A percentile compares a stretch with the other conserved stretches of the same genome.
Conservation (phyloP, 2,113 vertebrate genomes). For the Amazona vittata region DNA sequence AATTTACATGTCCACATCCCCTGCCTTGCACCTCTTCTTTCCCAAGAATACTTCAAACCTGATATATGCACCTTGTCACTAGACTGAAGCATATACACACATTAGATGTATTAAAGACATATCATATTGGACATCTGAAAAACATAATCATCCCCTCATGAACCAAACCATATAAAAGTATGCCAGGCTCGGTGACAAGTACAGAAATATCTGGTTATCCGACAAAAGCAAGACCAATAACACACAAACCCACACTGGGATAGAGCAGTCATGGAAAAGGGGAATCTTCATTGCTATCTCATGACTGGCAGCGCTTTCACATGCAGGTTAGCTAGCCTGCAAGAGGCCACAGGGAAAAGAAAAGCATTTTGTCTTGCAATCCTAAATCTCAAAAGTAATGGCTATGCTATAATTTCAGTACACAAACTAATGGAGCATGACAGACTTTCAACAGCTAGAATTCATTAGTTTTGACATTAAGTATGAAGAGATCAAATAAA, state of each 20-base stretch:
- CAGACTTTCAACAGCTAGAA: not conserved
- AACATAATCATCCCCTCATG: not conserved
- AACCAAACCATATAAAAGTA: not conserved
- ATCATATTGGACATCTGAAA: not conserved
- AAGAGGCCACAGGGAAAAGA: not conserved
- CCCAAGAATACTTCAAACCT: not conserved
- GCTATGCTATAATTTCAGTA: not conserved
- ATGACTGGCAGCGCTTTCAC: not conserved
- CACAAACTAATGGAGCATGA: fast-evolving
- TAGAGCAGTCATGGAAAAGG: not conserved
- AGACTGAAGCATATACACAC: not conserved
- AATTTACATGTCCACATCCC: not conserved
- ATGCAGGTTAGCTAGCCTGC: not conserved
- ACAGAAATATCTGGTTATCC: not conserved
- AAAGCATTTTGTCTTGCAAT: no score
- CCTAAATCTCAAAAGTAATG: not conserved
- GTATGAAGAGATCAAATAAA: not conserved
- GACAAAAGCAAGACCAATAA: not conserved
- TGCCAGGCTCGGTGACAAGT: not conserved
- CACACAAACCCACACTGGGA: not conserved
- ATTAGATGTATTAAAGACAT: not conserved
- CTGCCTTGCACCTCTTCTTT: not conserved
- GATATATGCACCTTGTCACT: not conserved
- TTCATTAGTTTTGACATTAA: not conserved
- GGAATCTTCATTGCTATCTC: not conserved